Conservation (phyloP, 2,113 vertebrate genomes). For the Danionella cerebrum region DNA sequence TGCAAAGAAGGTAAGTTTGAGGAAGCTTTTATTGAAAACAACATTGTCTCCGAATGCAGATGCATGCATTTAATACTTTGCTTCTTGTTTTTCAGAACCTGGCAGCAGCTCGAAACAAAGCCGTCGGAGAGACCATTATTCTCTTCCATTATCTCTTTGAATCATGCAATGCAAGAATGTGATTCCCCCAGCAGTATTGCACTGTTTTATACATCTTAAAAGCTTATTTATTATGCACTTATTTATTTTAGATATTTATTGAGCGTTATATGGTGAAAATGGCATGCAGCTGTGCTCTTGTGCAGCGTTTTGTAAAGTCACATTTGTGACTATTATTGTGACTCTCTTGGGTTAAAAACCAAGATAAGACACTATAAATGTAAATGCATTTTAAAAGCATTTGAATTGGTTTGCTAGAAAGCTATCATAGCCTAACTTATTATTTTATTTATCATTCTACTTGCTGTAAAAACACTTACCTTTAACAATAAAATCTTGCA, state of each 20-base stretch:
- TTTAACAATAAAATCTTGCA: no score
- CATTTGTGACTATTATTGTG: slow-evolving; percentile 16
- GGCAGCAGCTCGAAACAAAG: slow-evolving; percentile 63
- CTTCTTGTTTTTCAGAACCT: slow-evolving; percentile 8
- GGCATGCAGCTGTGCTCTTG: neutral
- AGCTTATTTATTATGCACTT: slow-evolving; percentile 26
- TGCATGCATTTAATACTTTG: neutral
- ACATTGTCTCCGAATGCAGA: no score
- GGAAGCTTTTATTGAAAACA: no score
- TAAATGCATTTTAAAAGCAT: slow-evolving; percentile 49
- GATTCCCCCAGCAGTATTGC: neutral
- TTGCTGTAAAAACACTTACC: no score
- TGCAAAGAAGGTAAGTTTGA: slow-evolving; percentile 23
- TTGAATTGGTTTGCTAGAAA: neutral
- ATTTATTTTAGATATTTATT: slow-evolving; percentile 40
- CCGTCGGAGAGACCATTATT: slow-evolving; percentile 68
- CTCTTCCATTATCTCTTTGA: slow-evolving; percentile 57
- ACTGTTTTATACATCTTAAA: neutral
- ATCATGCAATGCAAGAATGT: slow-evolving; percentile 20
- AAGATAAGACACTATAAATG: slow-evolving; percentile 9
- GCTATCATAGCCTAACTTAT: no score
- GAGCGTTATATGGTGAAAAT: neutral
- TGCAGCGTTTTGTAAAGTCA: neutral
- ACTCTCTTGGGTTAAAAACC: neutral
- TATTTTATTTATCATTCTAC: no score